Base-by-base conservation (phyloP, 1,140 invertebrate species). In the Dendroctonus valens region DNA sequence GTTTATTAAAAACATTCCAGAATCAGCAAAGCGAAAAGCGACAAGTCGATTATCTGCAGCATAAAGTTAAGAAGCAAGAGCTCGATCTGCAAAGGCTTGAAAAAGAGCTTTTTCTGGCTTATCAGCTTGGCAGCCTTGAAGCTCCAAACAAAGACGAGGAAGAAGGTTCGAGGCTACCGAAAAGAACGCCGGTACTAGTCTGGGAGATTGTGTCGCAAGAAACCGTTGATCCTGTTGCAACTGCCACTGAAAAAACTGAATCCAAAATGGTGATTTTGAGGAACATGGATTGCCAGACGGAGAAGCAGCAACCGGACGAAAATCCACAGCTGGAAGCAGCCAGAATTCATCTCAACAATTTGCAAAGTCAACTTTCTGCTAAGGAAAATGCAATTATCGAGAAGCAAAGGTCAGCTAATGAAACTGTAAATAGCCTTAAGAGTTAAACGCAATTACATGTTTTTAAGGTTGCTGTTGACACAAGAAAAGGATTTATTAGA, bases 1-100 rank as follows among this genome's bases (percentile, higher is more conserved):
- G 26, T 26, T 26, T 26, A 26, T 26, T 26, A 26, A 26, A 26
- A 1, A 26, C 1, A 26, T 26, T 26, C 3, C 26, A 26, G 26
- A 26, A 26, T 3, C 26, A 26, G 1, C 26, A 26, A 26, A 26
- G 26, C 44, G 73, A 77, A 65, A 73, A 78, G 41, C 63, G 58
- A 39, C 76, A 78, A 67, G 46, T 79, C 9, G 63, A 74, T 50
- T 73, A 76, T 51, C 68, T 72, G 7, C 57, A 70, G 11, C 59
- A 72, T 26, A 67, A 73, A 46, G 53, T 77, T 5, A 59, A 73
- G 48, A 63, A 69, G 26, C 76, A 79, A 72, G 75, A 78, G 39
- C 67, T 70, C 40, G 68, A 77, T 64, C 72, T 79, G 38, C 65
- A 69, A 11, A 73, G 74, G 60, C 54, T 80, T 9, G 77, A 80